Evolutionary conservation across 2,113 vertebrate genomes (phyloP).

Genomic region (Eptatretus burgeri): DNA sequence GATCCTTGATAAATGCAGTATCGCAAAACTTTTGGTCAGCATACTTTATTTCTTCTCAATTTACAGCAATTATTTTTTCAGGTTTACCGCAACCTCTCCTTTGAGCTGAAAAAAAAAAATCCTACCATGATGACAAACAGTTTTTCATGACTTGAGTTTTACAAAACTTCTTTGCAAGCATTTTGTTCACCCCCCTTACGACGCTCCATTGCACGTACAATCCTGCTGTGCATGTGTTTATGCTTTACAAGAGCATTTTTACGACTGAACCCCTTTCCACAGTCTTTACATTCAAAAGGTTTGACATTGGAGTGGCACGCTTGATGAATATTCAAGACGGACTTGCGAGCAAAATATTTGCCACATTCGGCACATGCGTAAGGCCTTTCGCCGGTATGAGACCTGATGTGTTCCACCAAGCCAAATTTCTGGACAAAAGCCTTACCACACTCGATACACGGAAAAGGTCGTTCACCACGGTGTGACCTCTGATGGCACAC

Average conservation of each 20-base stretch:
- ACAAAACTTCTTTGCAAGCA: too few species aligned
- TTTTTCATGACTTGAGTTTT: too few species aligned
- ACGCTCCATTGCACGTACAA: too few species aligned
- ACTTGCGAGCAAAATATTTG: background rate
- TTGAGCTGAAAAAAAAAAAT: too few species aligned
- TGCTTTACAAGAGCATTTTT: slow-evolving; percentile 4
- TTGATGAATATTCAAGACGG: background rate
- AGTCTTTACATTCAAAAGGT: background rate
- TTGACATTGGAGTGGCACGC: background rate
- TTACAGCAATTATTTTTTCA: too few species aligned
- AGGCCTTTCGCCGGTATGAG: background rate
- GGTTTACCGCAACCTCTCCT: too few species aligned
- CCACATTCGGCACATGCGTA: background rate
- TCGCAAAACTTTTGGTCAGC: too few species aligned
- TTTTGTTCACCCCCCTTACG: too few species aligned
- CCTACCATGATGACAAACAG: too few species aligned
- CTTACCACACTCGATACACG: background rate
- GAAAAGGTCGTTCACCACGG: background rate
- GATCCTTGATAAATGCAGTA: too few species aligned
- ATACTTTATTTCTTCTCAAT: too few species aligned
- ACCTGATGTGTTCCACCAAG: background rate
- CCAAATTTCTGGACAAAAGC: background rate
- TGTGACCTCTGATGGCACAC: slow-evolving; percentile 3
- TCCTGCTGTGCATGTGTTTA: background rate
- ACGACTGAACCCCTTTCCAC: slow-evolving; percentile 6